Percentiles rank a stretch among this genome's conserved stretches.
phyloP scores from a whole-genome alignment of 2,797 vertebrate genomes.

The Rousettus madagascariensis region DNA sequence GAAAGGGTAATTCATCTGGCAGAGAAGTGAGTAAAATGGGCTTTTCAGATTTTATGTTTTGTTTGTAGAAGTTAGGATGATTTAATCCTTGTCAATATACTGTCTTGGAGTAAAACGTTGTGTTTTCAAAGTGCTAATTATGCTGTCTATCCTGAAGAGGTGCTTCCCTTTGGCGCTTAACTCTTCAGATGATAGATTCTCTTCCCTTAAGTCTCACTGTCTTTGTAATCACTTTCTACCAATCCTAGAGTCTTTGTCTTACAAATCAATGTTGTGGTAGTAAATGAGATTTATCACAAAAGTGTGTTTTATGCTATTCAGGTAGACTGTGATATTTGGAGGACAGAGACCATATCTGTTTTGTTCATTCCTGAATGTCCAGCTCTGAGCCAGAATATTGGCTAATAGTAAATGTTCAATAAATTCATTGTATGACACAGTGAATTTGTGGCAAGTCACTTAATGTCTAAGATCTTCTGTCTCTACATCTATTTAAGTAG shows the following conservation, averaged over 20 bases:
- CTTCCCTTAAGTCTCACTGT: neutral
- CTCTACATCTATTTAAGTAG: neutral
- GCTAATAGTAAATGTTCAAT: neutral
- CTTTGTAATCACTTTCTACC: neutral
- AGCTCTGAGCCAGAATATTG: neutral
- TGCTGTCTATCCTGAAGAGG: neutral
- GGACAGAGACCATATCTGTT: neutral
- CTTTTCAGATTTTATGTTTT: neutral
- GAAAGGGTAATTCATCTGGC: neutral
- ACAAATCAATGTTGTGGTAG: neutral
- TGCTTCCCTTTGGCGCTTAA: neutral
- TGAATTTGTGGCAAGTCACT: neutral
- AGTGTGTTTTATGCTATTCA: neutral
- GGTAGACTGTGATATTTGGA: neutral
- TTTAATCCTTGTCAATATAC: neutral
- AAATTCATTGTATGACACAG: neutral
- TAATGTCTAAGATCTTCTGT: neutral
- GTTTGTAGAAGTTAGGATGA: neutral
- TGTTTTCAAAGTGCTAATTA: neutral
- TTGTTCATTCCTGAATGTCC: neutral
- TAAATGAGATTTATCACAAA: neutral
- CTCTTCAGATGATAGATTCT: neutral
- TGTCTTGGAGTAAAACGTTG: neutral
- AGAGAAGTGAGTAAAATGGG: neutral
- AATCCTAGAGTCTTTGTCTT: neutral